Conservation (phyloP, 2,888 invertebrate genomes). For the Eupithecia subfuscata region DNA sequence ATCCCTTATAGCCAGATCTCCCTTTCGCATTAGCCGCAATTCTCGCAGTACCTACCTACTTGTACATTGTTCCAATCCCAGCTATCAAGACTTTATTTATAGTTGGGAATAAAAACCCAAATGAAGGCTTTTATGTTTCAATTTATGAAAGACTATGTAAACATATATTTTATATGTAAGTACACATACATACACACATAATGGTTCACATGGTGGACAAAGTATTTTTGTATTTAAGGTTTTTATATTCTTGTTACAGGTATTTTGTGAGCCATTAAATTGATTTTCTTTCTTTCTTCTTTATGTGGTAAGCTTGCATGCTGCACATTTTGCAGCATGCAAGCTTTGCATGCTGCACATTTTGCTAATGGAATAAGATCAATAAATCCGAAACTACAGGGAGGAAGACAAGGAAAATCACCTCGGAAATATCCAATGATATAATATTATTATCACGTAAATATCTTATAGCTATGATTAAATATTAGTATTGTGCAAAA, state of each 20-base stretch:
- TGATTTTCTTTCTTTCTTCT: no score
- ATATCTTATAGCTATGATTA: not conserved
- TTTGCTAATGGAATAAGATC: not conserved
- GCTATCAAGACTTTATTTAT: slow-evolving; percentile 34
- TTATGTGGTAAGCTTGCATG: no score
- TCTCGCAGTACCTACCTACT: slow-evolving; percentile 50
- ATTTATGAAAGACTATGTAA: not conserved
- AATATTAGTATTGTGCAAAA: not conserved
- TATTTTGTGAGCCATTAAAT: no score
- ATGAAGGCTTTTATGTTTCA: not conserved
- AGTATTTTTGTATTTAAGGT: no score
- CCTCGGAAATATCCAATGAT: not conserved
- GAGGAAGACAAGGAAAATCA: not conserved
- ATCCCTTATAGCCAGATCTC: slow-evolving; percentile 53
- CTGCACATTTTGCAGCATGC: no score
- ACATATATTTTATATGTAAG: no score
- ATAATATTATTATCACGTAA: not conserved
- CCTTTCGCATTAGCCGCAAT: slow-evolving; percentile 60
- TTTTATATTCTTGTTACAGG: no score
- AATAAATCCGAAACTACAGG: not conserved
- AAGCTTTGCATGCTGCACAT: no score
- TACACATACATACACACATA: no score
- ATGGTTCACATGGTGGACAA: no score
- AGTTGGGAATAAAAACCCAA: not conserved
- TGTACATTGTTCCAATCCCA: slow-evolving; percentile 32